Evolutionary conservation across 2,113 vertebrate species (phyloP).

Genomic region (Baryphthengus martii): DNA sequence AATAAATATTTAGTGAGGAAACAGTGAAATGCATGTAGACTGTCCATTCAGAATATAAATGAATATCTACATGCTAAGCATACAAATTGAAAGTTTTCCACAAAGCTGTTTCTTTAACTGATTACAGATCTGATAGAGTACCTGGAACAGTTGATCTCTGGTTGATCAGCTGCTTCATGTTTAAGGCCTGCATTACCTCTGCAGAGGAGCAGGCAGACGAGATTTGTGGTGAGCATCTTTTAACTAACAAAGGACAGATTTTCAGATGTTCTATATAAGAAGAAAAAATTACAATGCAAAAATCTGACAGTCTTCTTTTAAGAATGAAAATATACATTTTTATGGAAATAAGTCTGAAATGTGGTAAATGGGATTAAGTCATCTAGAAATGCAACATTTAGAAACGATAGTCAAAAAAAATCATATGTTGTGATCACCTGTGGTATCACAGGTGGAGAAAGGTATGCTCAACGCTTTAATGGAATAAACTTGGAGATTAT

Average conservation of each 20-base stretch:
- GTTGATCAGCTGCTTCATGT: not conserved
- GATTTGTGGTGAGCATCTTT: not conserved
- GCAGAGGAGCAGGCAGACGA: not conserved
- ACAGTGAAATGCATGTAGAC: not conserved
- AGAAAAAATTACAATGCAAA: not conserved
- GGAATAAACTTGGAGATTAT: not conserved
- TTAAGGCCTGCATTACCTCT: not conserved
- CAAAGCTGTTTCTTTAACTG: not conserved
- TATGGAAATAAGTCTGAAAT: not conserved
- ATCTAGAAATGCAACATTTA: not conserved
- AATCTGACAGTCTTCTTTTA: not conserved
- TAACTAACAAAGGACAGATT: not conserved
- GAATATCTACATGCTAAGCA: not conserved
- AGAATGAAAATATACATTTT: not conserved
- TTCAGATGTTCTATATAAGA: not conserved
- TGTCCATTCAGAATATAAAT: not conserved
- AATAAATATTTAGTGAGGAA: not conserved
- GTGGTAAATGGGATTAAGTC: not conserved
- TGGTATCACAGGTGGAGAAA: not conserved
- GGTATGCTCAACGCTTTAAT: not conserved
- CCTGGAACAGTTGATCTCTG: not conserved
- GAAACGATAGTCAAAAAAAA: not conserved
- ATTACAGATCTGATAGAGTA: not conserved
- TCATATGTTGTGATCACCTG: fast-evolving
- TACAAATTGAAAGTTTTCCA: not conserved